A percentile compares a stretch with the other conserved stretches of the same genome.
Conservation (phyloP, 1,140 invertebrate species). For the Drosophila hydei region DNA sequence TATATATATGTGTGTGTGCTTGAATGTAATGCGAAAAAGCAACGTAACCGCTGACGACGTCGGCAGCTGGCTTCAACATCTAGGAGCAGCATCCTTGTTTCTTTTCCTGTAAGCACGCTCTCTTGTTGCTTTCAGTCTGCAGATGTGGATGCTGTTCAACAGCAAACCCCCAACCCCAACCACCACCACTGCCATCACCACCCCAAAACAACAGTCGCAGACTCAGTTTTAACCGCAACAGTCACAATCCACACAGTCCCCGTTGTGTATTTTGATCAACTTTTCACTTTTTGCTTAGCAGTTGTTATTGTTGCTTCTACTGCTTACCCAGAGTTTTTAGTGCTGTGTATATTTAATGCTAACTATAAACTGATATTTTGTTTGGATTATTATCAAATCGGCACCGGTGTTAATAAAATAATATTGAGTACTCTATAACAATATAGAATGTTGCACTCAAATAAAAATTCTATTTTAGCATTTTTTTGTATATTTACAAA, state of each 20-base stretch:
- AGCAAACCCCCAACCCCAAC: slow-evolving; percentile 29
- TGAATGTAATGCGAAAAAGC: slow-evolving; percentile 41
- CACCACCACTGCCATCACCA: slow-evolving; percentile 1
- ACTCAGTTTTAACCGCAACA: slow-evolving; percentile 26
- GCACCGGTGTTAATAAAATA: slow-evolving; percentile 27
- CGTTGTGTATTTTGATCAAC: slow-evolving; percentile 47
- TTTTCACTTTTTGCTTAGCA: slow-evolving; percentile 46
- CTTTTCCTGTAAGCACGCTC: slow-evolving; percentile 61
- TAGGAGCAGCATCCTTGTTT: slow-evolving; percentile 66
- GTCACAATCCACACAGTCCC: slow-evolving; percentile 32
- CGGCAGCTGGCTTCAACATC: slow-evolving; percentile 50
- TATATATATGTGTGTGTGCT: slow-evolving; percentile 23
- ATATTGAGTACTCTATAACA: not conserved
- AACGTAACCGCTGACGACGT: slow-evolving; percentile 72
- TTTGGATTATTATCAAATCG: slow-evolving; percentile 31
- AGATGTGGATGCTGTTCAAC: slow-evolving; percentile 73
- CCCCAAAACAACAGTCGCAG: slow-evolving; percentile 10
- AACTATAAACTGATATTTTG: slow-evolving; percentile 20
- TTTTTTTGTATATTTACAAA: too few relatives aligned
- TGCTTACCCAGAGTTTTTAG: slow-evolving; percentile 28
- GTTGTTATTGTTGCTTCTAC: slow-evolving; percentile 34
- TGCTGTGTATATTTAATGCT: slow-evolving; percentile 36
- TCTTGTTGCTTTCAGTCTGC: slow-evolving; percentile 45
- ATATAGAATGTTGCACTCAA: slow-evolving; percentile 10
- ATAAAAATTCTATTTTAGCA: not conserved